A percentile compares a stretch with the other conserved stretches of the same genome.
Conservation (phyloP, 2,888 invertebrate genomes). For the Thumatha senex region DNA sequence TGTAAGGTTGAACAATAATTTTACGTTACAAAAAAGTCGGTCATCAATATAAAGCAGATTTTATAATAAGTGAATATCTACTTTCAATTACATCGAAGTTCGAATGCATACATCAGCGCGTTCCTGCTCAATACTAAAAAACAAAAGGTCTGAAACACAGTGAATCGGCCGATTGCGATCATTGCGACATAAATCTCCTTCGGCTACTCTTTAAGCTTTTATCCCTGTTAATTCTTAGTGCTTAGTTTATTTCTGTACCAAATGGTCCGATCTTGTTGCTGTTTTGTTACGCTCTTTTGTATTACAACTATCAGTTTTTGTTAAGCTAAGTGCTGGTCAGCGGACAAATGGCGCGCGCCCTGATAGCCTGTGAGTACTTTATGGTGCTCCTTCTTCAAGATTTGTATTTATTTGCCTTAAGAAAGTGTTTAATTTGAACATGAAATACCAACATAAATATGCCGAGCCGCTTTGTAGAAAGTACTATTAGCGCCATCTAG, state of each 20-base stretch:
- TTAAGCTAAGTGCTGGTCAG: constrained; percentile 80
- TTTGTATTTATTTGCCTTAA: constrained; percentile 38
- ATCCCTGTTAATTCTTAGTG: constrained; percentile 83
- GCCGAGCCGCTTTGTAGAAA: constrained; percentile 4
- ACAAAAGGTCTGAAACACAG: constrained; percentile 68
- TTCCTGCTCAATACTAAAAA: constrained; percentile 59
- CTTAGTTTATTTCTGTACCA: constrained; percentile 81
- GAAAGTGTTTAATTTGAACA: constrained; percentile 39
- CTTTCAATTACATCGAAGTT: constrained; percentile 26
- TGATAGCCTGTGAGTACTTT: constrained; percentile 57
- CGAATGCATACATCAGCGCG: constrained; percentile 52
- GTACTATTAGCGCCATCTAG: constrained; percentile 33
- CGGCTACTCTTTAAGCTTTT: constrained; percentile 83
- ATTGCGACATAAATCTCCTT: constrained; percentile 80
- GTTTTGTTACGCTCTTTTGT: constrained; percentile 77
- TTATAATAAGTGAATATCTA: constrained; percentile 11
- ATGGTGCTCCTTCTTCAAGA: constrained; percentile 33
- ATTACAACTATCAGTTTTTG: constrained; percentile 82
- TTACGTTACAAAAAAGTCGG: no score
- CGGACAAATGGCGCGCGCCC: constrained; percentile 75
- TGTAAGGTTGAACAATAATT: no score
- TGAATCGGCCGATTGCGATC: constrained; percentile 78
- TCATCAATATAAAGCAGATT: no score
- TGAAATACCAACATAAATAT: constrained; percentile 28
- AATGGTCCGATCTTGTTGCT: constrained; percentile 76